Conservation (phyloP, 2,888 invertebrate genomes). For the Heliothis peltigera region DNA sequence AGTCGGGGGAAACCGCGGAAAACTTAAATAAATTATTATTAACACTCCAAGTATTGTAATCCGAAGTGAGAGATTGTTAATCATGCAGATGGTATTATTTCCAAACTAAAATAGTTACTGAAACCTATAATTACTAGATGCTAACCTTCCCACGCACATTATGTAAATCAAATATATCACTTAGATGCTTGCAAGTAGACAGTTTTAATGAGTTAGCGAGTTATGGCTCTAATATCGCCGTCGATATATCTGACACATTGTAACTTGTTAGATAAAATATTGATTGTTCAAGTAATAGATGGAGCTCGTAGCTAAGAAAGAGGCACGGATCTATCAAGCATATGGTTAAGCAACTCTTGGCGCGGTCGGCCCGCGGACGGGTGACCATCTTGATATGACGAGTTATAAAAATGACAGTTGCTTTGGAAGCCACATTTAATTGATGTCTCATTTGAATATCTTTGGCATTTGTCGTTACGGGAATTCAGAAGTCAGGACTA, state of each 20-base stretch:
- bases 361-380: too few relatives aligned
- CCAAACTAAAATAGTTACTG: slow-evolving; percentile 18
- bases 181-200: slow-evolving; percentile 32
- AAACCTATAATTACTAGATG: slow-evolving; percentile 43
- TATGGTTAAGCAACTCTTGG: too few relatives aligned
- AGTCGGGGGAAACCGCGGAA: too few relatives aligned
- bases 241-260: slow-evolving; percentile 29
- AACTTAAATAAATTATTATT: background rate
- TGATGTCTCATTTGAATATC: too few relatives aligned
- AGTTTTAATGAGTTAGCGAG: slow-evolving; percentile 34
- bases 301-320: too few relatives aligned
- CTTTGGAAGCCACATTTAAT: too few relatives aligned
- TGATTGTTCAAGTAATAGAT: too few relatives aligned
- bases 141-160: slow-evolving; percentile 50
- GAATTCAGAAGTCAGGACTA: too few relatives aligned
- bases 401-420: too few relatives aligned
- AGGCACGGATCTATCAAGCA: too few relatives aligned
- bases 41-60: slow-evolving; percentile 5
- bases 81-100: slow-evolving; percentile 25
- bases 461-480: too few relatives aligned
- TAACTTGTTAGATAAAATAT: slow-evolving; percentile 16
- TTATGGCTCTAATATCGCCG: slow-evolving; percentile 20
- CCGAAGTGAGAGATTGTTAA: slow-evolving; percentile 17
- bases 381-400: too few relatives aligned
- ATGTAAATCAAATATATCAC: slow-evolving; percentile 43